Conservation (phyloP, 2,113 vertebrate genomes). For the Hippocampus abdominalis region DNA sequence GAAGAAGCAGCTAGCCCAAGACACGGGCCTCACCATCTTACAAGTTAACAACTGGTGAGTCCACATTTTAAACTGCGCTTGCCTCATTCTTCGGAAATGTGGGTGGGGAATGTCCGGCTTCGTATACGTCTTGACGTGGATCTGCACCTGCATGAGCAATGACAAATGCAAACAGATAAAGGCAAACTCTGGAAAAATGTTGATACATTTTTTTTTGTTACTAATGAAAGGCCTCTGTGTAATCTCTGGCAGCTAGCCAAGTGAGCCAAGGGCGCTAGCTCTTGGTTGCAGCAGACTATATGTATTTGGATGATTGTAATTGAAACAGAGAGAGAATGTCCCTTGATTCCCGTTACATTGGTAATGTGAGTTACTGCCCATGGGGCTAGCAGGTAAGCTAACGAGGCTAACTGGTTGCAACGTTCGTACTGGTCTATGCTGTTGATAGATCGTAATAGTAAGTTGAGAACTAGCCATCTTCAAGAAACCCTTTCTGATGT, state of each 20-base stretch:
- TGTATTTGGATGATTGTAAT: neutral
- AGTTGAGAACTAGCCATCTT: too few species aligned
- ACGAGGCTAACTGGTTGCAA: neutral
- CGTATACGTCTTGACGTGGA: neutral
- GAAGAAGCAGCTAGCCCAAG: conserved; percentile 99
- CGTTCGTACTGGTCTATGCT: neutral
- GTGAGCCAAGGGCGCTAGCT: neutral
- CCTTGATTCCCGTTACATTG: too few species aligned
- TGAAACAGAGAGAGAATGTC: too few species aligned
- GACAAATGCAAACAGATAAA: neutral
- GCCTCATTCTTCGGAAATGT: neutral
- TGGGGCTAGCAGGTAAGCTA: neutral
- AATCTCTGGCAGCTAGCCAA: neutral
- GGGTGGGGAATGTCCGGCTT: neutral
- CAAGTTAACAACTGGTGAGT: conserved; percentile 99
- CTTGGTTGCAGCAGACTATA: neutral
- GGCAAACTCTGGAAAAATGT: neutral
- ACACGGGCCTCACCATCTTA: conserved; percentile 99
- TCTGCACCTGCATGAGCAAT: neutral
- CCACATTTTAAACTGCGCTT: conserved; percentile 71
- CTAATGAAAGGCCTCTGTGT: neutral
- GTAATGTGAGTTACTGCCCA: neutral
- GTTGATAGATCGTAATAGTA: neutral
- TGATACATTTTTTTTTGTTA: neutral
- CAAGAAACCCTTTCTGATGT: too few species aligned